Percentiles rank a stretch among this genome's conserved stretches.
These are phyloP conservation scores for Cinclus mexicanus DNA, from an alignment of 2,113 vertebrate genomes.

Conservation along the genomic window DNA sequence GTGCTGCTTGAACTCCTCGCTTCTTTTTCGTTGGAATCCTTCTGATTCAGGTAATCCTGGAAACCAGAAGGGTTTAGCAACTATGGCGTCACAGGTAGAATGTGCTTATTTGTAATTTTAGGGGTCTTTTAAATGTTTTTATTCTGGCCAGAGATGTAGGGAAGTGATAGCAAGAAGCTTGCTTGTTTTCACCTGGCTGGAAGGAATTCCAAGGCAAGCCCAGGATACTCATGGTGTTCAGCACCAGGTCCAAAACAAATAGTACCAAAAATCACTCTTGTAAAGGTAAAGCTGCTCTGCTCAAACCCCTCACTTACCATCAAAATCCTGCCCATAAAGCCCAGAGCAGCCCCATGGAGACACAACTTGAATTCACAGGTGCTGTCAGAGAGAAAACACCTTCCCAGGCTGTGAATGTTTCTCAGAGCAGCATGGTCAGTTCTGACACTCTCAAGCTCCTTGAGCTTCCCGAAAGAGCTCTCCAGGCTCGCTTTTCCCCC, in stretches of 20 bases:
- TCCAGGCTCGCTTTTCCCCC: not conserved
- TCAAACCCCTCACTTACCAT: not conserved
- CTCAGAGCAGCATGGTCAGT: not conserved
- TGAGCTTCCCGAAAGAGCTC: not conserved
- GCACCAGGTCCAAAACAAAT: not conserved
- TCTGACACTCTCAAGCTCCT: not conserved
- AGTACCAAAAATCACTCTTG: fast-evolving
- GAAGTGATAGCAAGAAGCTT: not conserved
- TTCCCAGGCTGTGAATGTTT: not conserved
- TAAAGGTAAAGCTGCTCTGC: not conserved
- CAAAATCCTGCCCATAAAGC: not conserved
- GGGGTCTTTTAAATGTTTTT: not conserved
- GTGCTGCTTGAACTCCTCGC: not conserved
- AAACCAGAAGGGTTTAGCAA: not conserved
- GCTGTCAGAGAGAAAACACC: not conserved
- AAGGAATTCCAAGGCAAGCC: no score
- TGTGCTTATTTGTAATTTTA: not conserved
- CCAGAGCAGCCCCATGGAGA: not conserved
- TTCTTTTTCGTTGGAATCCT: not conserved
- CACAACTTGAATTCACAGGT: fast-evolving
- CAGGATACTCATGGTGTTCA: fast-evolving
- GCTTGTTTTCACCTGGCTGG: not conserved
- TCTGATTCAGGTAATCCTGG: not conserved
- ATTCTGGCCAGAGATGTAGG: not conserved
- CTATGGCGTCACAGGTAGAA: not conserved